Conservation (phyloP, 1,140 invertebrate genomes). For the Drosophila hydei region DNA sequence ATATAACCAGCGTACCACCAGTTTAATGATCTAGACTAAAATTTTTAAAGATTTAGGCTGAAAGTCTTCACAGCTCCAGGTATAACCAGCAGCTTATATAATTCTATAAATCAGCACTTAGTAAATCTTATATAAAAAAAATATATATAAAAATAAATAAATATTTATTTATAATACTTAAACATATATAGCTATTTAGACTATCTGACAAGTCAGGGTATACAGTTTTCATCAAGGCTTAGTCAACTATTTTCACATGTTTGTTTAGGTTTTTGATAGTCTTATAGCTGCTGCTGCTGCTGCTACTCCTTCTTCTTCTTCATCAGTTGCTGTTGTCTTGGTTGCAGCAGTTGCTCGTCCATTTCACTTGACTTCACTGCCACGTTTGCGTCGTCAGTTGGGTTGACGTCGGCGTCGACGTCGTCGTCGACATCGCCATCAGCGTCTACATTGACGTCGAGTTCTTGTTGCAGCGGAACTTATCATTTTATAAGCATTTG, state of each 20-base stretch:
- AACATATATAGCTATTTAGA: no score
- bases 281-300: constrained; percentile 14
- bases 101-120: no score
- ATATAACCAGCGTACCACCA: no score
- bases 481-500: constrained; percentile 79
- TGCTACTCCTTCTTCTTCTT: constrained; percentile 14
- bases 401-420: background rate
- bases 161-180: no score
- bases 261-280: constrained; percentile 21
- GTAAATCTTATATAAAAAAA: no score
- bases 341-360: constrained; percentile 44
- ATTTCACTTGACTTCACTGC: constrained; percentile 77
- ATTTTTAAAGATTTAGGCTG: no score
- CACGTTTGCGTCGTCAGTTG: constrained; percentile 45
- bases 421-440: background rate
- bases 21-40: no score
- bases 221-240: background rate
- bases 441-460: constrained; percentile 23
- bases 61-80: no score
- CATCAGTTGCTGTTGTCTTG: constrained; percentile 25
- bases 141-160: no score
- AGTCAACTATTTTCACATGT: background rate
- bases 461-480: constrained; percentile 52
- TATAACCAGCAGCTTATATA: background rate
- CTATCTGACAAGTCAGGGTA: background rate